These are phyloP conservation scores for Lottia gigantea DNA, from an alignment of 2,888 invertebrate species.

Conservation along the genomic window DNA sequence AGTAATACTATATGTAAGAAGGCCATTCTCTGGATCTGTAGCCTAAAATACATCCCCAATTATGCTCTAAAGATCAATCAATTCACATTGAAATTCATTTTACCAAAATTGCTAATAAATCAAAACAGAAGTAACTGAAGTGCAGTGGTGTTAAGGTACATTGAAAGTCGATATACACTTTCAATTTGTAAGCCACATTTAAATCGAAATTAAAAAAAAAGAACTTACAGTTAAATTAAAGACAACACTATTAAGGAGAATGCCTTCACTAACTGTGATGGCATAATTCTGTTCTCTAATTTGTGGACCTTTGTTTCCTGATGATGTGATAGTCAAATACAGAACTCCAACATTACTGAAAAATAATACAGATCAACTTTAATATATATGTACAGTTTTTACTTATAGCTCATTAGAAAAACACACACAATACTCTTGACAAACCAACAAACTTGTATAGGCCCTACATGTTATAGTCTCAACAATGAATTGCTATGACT, in stretches of 20 bases:
- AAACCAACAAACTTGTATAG: too few relatives aligned
- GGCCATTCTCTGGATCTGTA: constrained; percentile 41
- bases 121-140: too few relatives aligned
- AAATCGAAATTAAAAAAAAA: not conserved
- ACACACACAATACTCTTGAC: too few relatives aligned
- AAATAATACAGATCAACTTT: not conserved
- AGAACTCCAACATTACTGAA: constrained; percentile 39
- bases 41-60: constrained; percentile 30
- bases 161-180: not conserved
- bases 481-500: too few relatives aligned
- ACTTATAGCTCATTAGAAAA: too few relatives aligned
- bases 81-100: not conserved
- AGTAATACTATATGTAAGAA: constrained; percentile 32
- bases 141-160: not conserved
- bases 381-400: too few relatives aligned
- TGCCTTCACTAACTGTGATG: constrained; percentile 47
- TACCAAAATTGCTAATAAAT: not conserved
- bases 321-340: constrained; percentile 39
- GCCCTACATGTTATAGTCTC: too few relatives aligned
- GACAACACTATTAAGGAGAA: constrained; percentile 29
- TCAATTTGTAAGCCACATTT: not conserved
- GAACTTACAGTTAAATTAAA: constrained; percentile 43
- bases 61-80: too few relatives aligned
- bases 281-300: constrained; percentile 38
- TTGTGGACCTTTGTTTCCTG: constrained; percentile 40